These are phyloP conservation scores for Heterodera schachtii DNA, from an alignment of 1,140 invertebrate genomes.

Conservation along the genomic window DNA sequence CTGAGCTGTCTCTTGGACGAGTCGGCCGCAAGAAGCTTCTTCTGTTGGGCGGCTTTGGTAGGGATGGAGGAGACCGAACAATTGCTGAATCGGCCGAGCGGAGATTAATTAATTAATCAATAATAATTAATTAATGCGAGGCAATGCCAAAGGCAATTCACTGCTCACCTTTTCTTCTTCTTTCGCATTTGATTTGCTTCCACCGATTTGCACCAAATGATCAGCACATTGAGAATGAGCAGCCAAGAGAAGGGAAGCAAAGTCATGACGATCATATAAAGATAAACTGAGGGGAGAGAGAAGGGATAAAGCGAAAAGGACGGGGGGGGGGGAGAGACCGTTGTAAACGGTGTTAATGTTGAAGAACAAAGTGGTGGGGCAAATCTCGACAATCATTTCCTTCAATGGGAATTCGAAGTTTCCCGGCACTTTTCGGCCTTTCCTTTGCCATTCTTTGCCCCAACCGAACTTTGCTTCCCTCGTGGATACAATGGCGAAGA, in stretches of 20 bases:
- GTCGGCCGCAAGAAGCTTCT: not conserved
- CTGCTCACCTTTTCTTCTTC: slow-evolving; percentile 30
- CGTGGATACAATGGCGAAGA: slow-evolving; percentile 60
- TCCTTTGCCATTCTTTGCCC: not conserved
- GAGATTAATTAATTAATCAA: not conserved
- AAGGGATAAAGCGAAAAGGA: not conserved
- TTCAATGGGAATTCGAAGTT: slow-evolving; percentile 36
- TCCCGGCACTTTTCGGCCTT: no score
- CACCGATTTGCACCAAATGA: slow-evolving; percentile 49
- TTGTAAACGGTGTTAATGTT: slow-evolving; percentile 63
- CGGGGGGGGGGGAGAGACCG: not conserved
- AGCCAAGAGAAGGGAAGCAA: slow-evolving; percentile 62
- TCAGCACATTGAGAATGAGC: slow-evolving; percentile 60
- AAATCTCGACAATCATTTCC: slow-evolving; percentile 64
- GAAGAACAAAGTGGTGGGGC: slow-evolving; percentile 62
- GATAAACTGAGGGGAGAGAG: slow-evolving; percentile 46
- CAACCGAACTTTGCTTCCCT: slow-evolving; percentile 54
- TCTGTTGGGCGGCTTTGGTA: not conserved
- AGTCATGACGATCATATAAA: slow-evolving; percentile 65
- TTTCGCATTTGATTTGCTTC: slow-evolving; percentile 28
- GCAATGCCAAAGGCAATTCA: not conserved
- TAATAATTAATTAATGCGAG: not conserved
- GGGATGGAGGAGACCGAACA: slow-evolving; percentile 18
- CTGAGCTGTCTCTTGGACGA: slow-evolving; percentile 13
- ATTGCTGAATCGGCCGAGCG: not conserved